A percentile compares a stretch with the other conserved stretches of the same genome.
These are phyloP conservation scores for Chaunax sp. DNA, from an alignment of 2,797 vertebrate genomes.

Conservation along the genomic window DNA sequence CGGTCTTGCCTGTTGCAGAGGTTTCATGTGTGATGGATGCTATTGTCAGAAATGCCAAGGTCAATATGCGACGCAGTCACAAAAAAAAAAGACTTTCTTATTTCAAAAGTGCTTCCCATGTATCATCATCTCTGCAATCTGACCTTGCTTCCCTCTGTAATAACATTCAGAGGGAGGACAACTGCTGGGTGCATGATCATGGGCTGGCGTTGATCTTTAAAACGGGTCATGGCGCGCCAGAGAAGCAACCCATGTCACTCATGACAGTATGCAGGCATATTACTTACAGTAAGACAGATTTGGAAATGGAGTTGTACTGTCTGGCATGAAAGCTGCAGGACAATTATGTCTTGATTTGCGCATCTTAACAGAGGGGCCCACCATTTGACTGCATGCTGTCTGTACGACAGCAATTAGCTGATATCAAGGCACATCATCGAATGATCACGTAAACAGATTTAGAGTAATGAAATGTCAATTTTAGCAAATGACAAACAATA, in stretches of 20 bases:
- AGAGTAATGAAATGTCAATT: constrained; percentile 41
- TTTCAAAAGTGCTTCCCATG: constrained; percentile 91
- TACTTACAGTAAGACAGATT: constrained; percentile 81
- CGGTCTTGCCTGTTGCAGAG: constrained; percentile 90
- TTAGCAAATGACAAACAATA: constrained; percentile 48
- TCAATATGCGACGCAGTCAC: constrained; percentile 91
- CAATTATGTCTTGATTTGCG: constrained; percentile 69
- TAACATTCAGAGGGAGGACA: constrained; percentile 91
- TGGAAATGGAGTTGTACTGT: constrained; percentile 67
- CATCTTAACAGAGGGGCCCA: constrained; percentile 46
- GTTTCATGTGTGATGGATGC: constrained; percentile 95
- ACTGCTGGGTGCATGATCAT: constrained; percentile 90
- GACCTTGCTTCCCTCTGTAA: constrained; percentile 94
- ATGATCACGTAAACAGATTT: constrained; percentile 52
- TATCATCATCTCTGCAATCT: constrained; percentile 93
- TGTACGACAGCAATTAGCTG: constrained; percentile 57
- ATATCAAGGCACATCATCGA: constrained; percentile 32
- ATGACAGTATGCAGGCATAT: constrained; percentile 77
- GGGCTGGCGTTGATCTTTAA: constrained; percentile 87
- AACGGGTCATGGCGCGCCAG: constrained; percentile 85
- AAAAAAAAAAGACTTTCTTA: constrained; percentile 86
- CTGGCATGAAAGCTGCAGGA: constrained; percentile 44
- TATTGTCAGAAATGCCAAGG: constrained; percentile 98
- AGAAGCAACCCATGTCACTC: constrained; percentile 82
- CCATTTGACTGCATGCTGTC: constrained; percentile 37